Percentiles rank a stretch among this genome's conserved stretches.
Evolutionary conservation across 2,113 vertebrate genomes (phyloP).

Genomic region (Turnix velox): DNA sequence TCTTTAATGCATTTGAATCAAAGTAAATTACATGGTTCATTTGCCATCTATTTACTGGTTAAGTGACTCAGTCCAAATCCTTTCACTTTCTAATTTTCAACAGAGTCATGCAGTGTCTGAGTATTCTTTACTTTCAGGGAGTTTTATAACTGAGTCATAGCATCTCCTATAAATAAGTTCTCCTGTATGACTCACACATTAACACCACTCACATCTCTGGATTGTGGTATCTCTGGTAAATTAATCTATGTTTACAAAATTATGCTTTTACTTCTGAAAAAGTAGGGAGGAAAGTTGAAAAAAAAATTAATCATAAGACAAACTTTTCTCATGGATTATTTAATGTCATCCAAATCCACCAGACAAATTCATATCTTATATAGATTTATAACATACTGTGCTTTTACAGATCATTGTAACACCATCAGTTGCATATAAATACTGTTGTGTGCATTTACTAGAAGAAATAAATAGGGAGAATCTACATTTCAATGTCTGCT

Average conservation of each 20-base stretch:
- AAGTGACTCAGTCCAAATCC: conserved; percentile 7
- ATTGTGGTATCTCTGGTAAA: background rate
- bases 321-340: background rate
- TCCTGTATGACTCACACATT: background rate
- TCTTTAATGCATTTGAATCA: background rate
- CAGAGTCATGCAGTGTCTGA: background rate
- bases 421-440: background rate
- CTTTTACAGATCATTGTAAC: background rate
- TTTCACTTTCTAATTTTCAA: background rate
- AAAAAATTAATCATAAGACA: background rate
- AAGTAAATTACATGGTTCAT: conserved; percentile 31
- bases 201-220: rapidly evolving
- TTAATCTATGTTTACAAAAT: background rate
- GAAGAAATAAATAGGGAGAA: background rate
- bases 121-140: background rate
- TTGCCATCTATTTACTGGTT: conserved; percentile 19
- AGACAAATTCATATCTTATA: background rate
- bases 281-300: background rate
- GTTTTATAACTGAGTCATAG: background rate
- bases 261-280: background rate
- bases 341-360: background rate
- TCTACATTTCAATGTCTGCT: background rate
- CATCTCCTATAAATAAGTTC: background rate
- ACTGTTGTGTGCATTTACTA: background rate
- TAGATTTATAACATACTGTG: background rate